These are phyloP conservation scores for Meloidogyne exigua DNA, from an alignment of 1,140 invertebrate genomes.

Conservation along the genomic window DNA sequence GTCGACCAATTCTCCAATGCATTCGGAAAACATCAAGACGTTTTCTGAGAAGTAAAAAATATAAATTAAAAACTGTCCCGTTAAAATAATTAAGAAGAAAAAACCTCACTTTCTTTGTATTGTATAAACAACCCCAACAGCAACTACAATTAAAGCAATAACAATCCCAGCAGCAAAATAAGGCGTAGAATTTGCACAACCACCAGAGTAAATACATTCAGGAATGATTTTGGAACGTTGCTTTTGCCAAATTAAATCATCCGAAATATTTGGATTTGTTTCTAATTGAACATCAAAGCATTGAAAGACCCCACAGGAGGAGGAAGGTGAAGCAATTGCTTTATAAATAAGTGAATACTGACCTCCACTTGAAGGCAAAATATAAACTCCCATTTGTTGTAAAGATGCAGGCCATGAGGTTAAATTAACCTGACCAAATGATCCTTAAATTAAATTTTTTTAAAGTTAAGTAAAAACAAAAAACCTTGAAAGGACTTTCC, in stretches of 20 bases:
- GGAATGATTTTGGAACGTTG: conserved; percentile 18
- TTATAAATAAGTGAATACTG: conserved; percentile 28
- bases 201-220: conserved; percentile 45
- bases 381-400: conserved; percentile 24
- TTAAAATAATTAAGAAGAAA: background rate
- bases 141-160: conserved; percentile 25
- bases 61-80: too few relatives aligned
- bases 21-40: conserved; percentile 47
- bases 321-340: conserved; percentile 4
- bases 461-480: too few relatives aligned
- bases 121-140: conserved; percentile 31
- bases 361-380: conserved; percentile 14
- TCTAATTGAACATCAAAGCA: conserved; percentile 24
- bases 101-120: conserved; percentile 39
- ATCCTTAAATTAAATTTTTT: conserved; percentile 11
- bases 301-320: conserved; percentile 14
- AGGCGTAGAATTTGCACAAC: conserved; percentile 40
- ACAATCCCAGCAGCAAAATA: conserved; percentile 24
- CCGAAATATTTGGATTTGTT: background rate
- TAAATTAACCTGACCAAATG: conserved; percentile 29
- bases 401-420: conserved; percentile 24
- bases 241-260: conserved; percentile 28
- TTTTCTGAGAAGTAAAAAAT: conserved; percentile 34
- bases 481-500: conserved; percentile 14
- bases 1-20: conserved; percentile 46